Percentiles rank a stretch among this genome's conserved stretches.
phyloP scores from a whole-genome alignment of 2,797 vertebrate species.

The Bothrops alternatus region DNA sequence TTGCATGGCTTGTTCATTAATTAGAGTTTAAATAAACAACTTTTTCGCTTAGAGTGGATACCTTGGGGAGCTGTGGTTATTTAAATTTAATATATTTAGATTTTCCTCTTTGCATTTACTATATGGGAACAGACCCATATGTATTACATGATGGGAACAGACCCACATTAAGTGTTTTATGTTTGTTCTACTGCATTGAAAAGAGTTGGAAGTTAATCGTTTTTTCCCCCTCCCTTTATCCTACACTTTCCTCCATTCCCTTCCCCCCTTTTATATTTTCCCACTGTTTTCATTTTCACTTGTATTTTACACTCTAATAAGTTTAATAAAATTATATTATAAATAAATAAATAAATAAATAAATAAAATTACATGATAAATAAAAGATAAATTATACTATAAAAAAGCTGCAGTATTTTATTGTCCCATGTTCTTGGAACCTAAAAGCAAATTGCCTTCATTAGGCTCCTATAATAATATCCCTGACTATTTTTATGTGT shows the following conservation, averaged over 20 bases:
- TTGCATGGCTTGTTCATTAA: neutral
- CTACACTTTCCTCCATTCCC: no score
- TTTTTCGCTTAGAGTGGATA: neutral
- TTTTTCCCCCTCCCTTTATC: neutral
- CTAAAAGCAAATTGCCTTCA: neutral
- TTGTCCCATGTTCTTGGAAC: neutral
- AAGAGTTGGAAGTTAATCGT: neutral
- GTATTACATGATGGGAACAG: neutral
- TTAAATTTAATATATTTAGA: neutral
- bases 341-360: no score
- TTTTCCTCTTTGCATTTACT: neutral
- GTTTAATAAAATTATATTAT: no score
- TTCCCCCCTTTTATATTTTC: no score
- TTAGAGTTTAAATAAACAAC: neutral
- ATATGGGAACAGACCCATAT: neutral
- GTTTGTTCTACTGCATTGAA: neutral
- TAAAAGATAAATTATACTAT: neutral
- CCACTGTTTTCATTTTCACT: no score
- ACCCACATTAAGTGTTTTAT: neutral
- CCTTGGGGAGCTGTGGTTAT: neutral
- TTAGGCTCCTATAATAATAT: neutral
- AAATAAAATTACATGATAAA: no score
- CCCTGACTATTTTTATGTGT: neutral
- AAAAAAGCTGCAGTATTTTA: neutral
- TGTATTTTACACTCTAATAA: no score